Conservation (phyloP, 2,888 invertebrate species). For the Polyommatus iphigenia region DNA sequence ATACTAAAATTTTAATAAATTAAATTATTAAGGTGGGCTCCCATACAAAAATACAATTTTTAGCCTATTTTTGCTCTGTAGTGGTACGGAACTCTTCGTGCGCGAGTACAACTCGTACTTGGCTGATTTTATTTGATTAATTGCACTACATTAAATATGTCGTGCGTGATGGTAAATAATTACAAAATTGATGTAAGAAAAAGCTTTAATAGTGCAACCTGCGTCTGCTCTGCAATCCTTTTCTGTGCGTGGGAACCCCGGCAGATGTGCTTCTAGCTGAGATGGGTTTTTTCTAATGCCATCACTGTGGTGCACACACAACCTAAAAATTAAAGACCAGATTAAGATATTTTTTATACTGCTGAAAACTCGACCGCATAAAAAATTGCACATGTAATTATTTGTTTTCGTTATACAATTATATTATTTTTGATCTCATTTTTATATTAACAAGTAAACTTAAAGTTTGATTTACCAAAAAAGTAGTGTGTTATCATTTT, state of each 20-base stretch:
- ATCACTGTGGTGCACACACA: slow-evolving; percentile 46
- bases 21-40: too few species aligned
- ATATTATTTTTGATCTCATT: too few species aligned
- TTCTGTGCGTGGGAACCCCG: slow-evolving; percentile 68
- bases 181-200: slow-evolving; percentile 20
- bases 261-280: slow-evolving; percentile 66
- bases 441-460: neutral
- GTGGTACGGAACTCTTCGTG: too few species aligned
- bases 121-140: too few species aligned
- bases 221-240: slow-evolving; percentile 59
- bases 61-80: too few species aligned
- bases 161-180: slow-evolving; percentile 1
- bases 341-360: neutral
- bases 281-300: slow-evolving; percentile 65
- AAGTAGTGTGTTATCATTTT: too few species aligned
- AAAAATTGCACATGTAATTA: neutral
- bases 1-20: too few species aligned
- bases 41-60: too few species aligned
- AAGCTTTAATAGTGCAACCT: slow-evolving; percentile 28
- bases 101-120: too few species aligned
- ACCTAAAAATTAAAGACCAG: slow-evolving; percentile 34
- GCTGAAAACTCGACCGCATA: neutral
- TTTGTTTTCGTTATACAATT: neutral
- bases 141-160: neutral
- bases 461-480: neutral